These are phyloP conservation scores for Falcaria lacertinaria DNA, from an alignment of 2,888 invertebrate genomes.

Conservation along the genomic window DNA sequence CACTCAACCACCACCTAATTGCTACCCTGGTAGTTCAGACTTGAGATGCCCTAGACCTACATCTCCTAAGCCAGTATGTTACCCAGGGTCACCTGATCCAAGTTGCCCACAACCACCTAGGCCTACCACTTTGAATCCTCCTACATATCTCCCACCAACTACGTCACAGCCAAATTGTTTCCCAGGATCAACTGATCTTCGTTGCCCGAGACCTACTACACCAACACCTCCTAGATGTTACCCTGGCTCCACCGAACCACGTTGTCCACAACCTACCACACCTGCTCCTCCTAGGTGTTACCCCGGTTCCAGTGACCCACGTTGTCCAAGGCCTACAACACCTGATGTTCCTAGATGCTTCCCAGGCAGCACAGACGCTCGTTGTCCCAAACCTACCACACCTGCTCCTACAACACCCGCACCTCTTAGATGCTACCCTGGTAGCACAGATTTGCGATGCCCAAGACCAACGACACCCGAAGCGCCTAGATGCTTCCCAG, in stretches of 20 bases:
- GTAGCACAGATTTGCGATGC: conserved; percentile 27
- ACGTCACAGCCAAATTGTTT: conserved; percentile 27
- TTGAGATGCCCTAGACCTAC: conserved; percentile 30
- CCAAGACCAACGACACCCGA: conserved; percentile 27
- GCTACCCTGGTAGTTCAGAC: conserved; percentile 40
- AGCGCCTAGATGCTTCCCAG: conserved; percentile 27
- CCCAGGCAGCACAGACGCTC: conserved; percentile 19
- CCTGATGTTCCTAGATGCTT: conserved; percentile 29
- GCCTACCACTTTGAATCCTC: conserved; percentile 23
- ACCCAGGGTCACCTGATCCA: conserved; percentile 48
- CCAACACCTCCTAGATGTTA: conserved; percentile 17
- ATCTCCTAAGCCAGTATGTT: conserved; percentile 22
- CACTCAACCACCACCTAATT: conserved; percentile 30
- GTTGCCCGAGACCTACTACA: conserved; percentile 32
- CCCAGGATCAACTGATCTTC: conserved; percentile 41
- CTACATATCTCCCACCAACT: conserved; percentile 26
- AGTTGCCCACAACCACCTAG: conserved; percentile 32
- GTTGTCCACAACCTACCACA: conserved; percentile 36
- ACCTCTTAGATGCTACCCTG: conserved; percentile 26
- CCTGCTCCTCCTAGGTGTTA: conserved; percentile 28
- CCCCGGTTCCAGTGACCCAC: conserved; percentile 36
- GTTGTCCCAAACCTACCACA: conserved; percentile 18
- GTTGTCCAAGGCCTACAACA: conserved; percentile 39
- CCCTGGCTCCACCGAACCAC: conserved; percentile 42
- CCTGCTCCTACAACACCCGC: conserved; percentile 13